phyloP scores from a whole-genome alignment of 2,797 vertebrate species.

The Schizopygopsis pylzovi region DNA sequence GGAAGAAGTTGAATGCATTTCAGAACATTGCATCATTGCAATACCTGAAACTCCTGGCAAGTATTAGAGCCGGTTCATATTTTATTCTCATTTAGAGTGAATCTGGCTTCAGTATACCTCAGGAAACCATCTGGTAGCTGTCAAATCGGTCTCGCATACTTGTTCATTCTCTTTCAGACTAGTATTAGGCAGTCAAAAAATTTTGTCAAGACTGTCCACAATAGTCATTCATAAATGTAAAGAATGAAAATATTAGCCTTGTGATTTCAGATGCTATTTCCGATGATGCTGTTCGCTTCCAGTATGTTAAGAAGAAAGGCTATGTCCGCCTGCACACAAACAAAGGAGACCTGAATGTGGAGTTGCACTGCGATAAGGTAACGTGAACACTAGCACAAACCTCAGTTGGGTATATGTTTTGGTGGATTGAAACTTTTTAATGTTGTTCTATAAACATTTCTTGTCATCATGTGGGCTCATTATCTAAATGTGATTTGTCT shows the following conservation, averaged over 20 bases:
- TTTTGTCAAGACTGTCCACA: not conserved
- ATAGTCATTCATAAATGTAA: constrained; percentile 8
- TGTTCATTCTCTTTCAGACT: not conserved
- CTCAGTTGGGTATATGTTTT: not conserved
- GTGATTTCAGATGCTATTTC: constrained; percentile 86
- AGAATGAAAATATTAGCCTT: constrained; percentile 9
- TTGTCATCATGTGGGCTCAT: not conserved
- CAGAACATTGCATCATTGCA: constrained; percentile 34
- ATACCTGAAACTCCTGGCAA: constrained; percentile 25
- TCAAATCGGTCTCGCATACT: not conserved
- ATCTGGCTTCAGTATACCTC: constrained; percentile 2
- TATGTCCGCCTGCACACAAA: constrained; percentile 94
- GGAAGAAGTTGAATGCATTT: constrained; percentile 17
- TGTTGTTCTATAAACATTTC: not conserved
- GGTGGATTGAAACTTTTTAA: not conserved
- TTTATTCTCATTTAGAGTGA: not conserved
- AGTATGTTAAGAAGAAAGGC: constrained; percentile 96
- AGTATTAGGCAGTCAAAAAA: not conserved
- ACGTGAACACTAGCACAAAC: not conserved
- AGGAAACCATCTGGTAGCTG: constrained; percentile 6
- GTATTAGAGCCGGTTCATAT: not conserved
- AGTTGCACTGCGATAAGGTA: constrained; percentile 96
- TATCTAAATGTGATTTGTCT: not conserved
- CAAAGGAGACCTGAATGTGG: constrained; percentile 92
- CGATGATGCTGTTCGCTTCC: constrained; percentile 90